Evolutionary conservation across 2,888 invertebrate species (phyloP).

Genomic region (Heliconius ethilla): DNA sequence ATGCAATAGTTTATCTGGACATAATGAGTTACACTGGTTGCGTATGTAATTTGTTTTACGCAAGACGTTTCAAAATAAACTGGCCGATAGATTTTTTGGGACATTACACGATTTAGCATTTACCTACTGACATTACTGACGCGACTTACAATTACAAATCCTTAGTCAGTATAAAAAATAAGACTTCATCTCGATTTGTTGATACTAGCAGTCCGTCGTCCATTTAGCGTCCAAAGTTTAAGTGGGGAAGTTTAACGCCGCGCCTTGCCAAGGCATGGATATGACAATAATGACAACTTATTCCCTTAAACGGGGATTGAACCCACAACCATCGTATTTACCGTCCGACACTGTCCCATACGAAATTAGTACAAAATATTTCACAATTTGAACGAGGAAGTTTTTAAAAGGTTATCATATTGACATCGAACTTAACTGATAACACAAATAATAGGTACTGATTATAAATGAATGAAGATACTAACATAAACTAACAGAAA

Average conservation of each 20-base stretch:
- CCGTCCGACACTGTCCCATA: neutral
- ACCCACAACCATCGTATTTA: neutral
- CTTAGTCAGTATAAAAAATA: neutral
- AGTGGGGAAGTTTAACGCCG: no score
- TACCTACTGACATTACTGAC: neutral
- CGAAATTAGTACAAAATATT: neutral
- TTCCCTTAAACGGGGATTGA: no score
- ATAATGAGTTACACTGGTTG: slow-evolving; percentile 13
- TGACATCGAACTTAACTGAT: slow-evolving; percentile 4
- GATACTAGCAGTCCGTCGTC: no score
- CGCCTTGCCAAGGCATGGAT: no score
- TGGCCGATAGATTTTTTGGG: neutral
- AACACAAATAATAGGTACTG: neutral
- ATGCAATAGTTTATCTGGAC: slow-evolving; percentile 18
- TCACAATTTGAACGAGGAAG: slow-evolving; percentile 23
- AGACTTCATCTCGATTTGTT: neutral
- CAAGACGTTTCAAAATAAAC: slow-evolving; percentile 2
- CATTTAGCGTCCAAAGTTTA: no score
- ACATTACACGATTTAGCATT: neutral
- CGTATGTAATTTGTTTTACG: neutral
- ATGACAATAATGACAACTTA: no score
- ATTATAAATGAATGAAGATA: neutral
- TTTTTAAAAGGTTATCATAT: neutral
- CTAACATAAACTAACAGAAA: neutral
- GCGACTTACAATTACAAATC: neutral